Conservation (phyloP, 2,797 vertebrate species). For the Betta splendens region DNA sequence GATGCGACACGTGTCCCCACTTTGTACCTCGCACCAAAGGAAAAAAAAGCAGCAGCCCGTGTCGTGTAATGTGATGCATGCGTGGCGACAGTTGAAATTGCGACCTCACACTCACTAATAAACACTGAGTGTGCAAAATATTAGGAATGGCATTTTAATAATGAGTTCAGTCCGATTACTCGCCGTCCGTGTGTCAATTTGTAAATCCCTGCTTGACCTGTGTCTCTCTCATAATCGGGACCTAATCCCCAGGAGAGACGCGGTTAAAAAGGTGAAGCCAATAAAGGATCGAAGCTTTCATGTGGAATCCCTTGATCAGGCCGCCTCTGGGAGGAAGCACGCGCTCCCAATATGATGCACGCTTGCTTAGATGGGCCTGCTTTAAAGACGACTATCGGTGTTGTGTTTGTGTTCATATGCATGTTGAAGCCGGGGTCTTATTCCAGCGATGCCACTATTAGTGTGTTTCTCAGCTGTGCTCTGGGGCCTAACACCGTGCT, state of each 20-base stretch:
- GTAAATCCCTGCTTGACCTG: conserved; percentile 50
- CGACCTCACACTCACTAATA: conserved; percentile 54
- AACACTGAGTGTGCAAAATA: conserved; percentile 59
- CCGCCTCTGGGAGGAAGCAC: conserved; percentile 30
- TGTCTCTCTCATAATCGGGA: conserved; percentile 47
- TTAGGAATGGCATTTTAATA: conserved; percentile 67
- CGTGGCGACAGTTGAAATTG: conserved; percentile 66
- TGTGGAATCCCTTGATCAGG: conserved; percentile 53
- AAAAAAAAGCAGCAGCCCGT: conserved; percentile 26
- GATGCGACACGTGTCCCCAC: conserved; percentile 63
- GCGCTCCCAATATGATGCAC: conserved; percentile 47
- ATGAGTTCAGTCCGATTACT: conserved; percentile 40
- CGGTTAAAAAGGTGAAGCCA: conserved; percentile 62
- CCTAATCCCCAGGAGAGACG: conserved; percentile 40
- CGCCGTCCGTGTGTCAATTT: conserved; percentile 53
- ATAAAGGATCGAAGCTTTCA: conserved; percentile 64
- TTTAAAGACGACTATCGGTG: conserved; percentile 47
- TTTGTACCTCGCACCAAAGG: conserved; percentile 55
- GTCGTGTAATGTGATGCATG: conserved; percentile 60
- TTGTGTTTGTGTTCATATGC: too few relatives aligned
- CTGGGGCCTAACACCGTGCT: too few relatives aligned
- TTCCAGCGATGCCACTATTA: conserved; percentile 4
- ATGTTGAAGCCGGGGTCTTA: neutral
- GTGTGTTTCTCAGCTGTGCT: neutral
- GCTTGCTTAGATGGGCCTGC: conserved; percentile 45